Conservation (phyloP, 2,888 invertebrate species). For the Pandemis cinnamomeana region DNA sequence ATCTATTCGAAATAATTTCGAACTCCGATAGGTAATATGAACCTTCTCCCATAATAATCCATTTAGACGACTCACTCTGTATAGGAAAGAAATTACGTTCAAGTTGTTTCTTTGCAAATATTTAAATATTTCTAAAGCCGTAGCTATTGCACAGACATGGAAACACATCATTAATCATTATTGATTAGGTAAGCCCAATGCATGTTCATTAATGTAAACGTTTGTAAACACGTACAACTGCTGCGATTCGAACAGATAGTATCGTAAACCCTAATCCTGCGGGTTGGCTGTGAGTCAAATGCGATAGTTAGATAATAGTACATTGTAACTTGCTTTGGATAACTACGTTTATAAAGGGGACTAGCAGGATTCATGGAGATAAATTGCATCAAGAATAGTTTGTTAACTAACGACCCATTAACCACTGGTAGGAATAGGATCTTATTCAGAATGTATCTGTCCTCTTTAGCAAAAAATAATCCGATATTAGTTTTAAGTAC, state of each 20-base stretch:
- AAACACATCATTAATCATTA: not conserved
- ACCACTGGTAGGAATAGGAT: not conserved
- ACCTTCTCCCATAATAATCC: too few relatives aligned
- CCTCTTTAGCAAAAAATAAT: too few relatives aligned
- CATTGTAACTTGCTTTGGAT: constrained; percentile 10
- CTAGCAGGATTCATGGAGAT: not conserved
- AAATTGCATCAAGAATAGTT: not conserved
- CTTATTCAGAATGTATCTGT: too few relatives aligned
- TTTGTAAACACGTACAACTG: not conserved
- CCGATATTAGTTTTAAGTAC: too few relatives aligned
- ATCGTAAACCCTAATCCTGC: constrained; percentile 12
- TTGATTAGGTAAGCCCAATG: not conserved
- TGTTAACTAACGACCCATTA: not conserved
- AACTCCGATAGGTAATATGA: too few relatives aligned
- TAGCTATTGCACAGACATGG: not conserved
- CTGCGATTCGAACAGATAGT: constrained; percentile 2
- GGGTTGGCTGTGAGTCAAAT: constrained; percentile 12
- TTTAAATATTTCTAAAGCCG: too few relatives aligned
- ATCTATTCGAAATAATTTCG: too few relatives aligned
- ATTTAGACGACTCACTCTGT: too few relatives aligned
- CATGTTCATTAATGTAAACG: not conserved
- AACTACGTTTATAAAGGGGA: not conserved
- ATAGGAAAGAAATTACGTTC: too few relatives aligned
- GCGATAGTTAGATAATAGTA: not conserved
- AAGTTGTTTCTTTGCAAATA: too few relatives aligned